These are phyloP conservation scores for Zophobas morio DNA, from an alignment of 1,140 invertebrate species.

Conservation along the genomic window DNA sequence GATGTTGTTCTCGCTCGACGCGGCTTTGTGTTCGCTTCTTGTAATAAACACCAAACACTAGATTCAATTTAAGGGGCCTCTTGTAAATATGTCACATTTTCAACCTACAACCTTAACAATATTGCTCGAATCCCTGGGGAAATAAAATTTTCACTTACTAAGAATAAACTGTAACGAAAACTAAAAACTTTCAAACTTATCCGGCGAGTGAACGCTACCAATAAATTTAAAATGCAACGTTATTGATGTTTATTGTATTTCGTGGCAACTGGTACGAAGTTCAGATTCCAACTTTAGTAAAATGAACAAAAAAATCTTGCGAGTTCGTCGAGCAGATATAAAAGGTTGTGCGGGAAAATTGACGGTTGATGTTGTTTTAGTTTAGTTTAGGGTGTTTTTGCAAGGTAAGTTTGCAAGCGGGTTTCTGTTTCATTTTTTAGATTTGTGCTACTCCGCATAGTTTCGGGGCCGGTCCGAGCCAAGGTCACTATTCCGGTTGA, in stretches of 20 bases:
- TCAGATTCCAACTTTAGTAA: not conserved
- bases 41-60: not conserved
- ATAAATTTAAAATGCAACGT: slow-evolving; percentile 15
- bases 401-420: too few species aligned
- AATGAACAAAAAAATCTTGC: not conserved
- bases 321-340: too few species aligned
- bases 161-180: slow-evolving; percentile 14
- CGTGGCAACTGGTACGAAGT: not conserved
- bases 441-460: too few species aligned
- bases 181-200: slow-evolving; percentile 26
- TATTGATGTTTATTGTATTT: slow-evolving; percentile 10
- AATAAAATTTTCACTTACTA: slow-evolving; percentile 36
- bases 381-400: too few species aligned
- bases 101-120: slow-evolving; percentile 10
- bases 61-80: slow-evolving; percentile 14
- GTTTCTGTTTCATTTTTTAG: too few species aligned
- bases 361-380: too few species aligned
- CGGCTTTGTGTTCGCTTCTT: slow-evolving; percentile 6
- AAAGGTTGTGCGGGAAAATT: too few species aligned
- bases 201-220: not conserved
- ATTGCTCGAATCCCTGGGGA: slow-evolving; percentile 7
- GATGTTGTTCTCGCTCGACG: not conserved
- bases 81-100: slow-evolving; percentile 32
- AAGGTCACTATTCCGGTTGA: too few species aligned
- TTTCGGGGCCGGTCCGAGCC: too few species aligned